Percentiles rank a stretch among this genome's conserved stretches.
Evolutionary conservation across 2,113 vertebrate species (phyloP).

Genomic region (Cathartes aura): DNA sequence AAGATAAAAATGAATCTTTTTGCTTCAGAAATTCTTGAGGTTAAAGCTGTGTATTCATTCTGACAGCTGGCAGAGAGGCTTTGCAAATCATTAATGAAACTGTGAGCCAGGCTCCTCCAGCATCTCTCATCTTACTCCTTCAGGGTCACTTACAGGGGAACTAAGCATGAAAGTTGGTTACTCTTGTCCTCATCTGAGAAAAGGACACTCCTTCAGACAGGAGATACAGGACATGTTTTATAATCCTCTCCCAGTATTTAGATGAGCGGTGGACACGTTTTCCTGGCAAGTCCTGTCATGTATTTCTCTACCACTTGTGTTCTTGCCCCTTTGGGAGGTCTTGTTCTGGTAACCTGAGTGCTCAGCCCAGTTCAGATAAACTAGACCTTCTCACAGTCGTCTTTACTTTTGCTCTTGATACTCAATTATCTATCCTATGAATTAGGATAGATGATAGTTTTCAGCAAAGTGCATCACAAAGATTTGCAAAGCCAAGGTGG

Average conservation of each 20-base stretch:
- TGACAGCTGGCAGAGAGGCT: not conserved
- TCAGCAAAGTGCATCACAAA: not conserved
- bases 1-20: not conserved
- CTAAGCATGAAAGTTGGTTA: not conserved
- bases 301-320: not conserved
- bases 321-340: not conserved
- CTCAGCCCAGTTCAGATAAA: not conserved
- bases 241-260: not conserved
- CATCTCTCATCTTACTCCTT: not conserved
- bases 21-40: conserved; percentile 3
- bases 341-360: not conserved
- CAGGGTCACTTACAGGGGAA: not conserved
- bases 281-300: not conserved
- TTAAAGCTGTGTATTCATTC: not conserved
- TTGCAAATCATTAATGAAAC: not conserved
- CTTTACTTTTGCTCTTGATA: not conserved
- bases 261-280: not conserved
- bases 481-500: not conserved
- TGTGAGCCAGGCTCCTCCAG: not conserved
- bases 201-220: not conserved
- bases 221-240: not conserved
- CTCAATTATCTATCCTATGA: not conserved
- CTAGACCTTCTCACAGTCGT: not conserved
- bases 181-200: not conserved
- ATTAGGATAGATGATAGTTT: not conserved